Percentiles rank a stretch among this genome's conserved stretches.
Conservation (phyloP, 2,888 invertebrate species). For the Chloroclystis v-ata region DNA sequence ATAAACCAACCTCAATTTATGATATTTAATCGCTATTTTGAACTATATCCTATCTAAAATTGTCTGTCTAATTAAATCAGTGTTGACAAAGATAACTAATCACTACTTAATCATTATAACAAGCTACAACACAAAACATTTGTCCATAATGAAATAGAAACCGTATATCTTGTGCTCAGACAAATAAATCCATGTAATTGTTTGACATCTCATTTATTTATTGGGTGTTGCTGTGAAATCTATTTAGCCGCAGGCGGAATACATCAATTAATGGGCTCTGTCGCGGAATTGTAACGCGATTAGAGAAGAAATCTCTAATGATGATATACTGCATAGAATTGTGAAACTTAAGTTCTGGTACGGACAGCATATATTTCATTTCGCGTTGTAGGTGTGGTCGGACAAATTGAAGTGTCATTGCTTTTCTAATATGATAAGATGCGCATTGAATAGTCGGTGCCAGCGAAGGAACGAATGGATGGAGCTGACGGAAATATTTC, state of each 20-base stretch:
- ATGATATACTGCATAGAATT: not conserved
- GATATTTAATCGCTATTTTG: too few species aligned
- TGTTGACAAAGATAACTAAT: slow-evolving; percentile 3
- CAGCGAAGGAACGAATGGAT: too few species aligned
- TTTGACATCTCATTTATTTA: slow-evolving; percentile 23
- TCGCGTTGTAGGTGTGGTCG: not conserved
- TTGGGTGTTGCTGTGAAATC: slow-evolving; percentile 17
- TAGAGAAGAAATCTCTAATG: not conserved
- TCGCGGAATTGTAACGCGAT: slow-evolving; percentile 8
- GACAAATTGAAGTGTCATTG: not conserved
- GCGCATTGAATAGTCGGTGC: too few species aligned
- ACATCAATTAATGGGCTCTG: slow-evolving; percentile 19
- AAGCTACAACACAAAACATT: slow-evolving; percentile 17
- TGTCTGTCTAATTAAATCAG: slow-evolving; percentile 2
- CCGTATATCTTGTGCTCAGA: slow-evolving; percentile 13
- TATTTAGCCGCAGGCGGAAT: slow-evolving; percentile 16
- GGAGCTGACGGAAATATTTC: not conserved
- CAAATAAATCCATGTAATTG: slow-evolving; percentile 19
- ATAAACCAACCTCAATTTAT: too few species aligned
- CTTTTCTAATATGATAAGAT: not conserved
- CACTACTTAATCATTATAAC: slow-evolving; percentile 14
- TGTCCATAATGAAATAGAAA: slow-evolving; percentile 15
- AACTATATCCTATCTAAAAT: not conserved
- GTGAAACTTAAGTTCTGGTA: not conserved
- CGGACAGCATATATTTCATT: not conserved